Conservation (phyloP, 2,888 invertebrate genomes). For the Cerastis leucographa region DNA sequence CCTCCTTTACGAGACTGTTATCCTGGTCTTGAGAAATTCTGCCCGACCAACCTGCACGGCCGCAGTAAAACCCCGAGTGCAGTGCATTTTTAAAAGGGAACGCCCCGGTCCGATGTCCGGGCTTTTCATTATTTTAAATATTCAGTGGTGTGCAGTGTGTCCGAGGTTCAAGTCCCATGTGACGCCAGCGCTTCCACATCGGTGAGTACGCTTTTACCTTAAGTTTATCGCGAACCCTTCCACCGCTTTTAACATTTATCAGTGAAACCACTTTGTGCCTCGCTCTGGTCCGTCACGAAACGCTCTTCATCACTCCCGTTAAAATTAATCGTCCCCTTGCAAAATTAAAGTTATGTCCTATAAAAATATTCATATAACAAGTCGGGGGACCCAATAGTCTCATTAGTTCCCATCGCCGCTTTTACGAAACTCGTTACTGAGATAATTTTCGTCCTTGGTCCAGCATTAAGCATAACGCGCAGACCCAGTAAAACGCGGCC, state of each 20-base stretch:
- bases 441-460: slow-evolving; percentile 89
- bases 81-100: slow-evolving; percentile 90
- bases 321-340: slow-evolving; percentile 84
- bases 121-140: slow-evolving; percentile 90
- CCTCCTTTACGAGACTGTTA: slow-evolving; percentile 86
- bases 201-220: slow-evolving; percentile 81
- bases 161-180: slow-evolving; percentile 76
- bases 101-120: slow-evolving; percentile 82
- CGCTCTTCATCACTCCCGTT: slow-evolving; percentile 75
- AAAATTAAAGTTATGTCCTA: slow-evolving; percentile 86
- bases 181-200: slow-evolving; percentile 72
- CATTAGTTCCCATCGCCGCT: slow-evolving; percentile 88
- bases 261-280: slow-evolving; percentile 71
- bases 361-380: slow-evolving; percentile 87
- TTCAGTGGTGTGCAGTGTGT: slow-evolving; percentile 88
- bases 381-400: slow-evolving; percentile 85
- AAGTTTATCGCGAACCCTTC: slow-evolving; percentile 72
- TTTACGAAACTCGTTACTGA: slow-evolving; percentile 87
- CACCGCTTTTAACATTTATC: slow-evolving; percentile 75
- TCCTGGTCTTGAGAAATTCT: slow-evolving; percentile 82
- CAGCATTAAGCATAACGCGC: slow-evolving; percentile 84
- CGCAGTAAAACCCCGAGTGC: slow-evolving; percentile 87
- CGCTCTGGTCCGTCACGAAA: slow-evolving; percentile 55
- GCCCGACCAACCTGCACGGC: slow-evolving; percentile 88
- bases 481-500: slow-evolving; percentile 82